Conservation (phyloP, 2,888 invertebrate species). For the Branchellion lobata region DNA sequence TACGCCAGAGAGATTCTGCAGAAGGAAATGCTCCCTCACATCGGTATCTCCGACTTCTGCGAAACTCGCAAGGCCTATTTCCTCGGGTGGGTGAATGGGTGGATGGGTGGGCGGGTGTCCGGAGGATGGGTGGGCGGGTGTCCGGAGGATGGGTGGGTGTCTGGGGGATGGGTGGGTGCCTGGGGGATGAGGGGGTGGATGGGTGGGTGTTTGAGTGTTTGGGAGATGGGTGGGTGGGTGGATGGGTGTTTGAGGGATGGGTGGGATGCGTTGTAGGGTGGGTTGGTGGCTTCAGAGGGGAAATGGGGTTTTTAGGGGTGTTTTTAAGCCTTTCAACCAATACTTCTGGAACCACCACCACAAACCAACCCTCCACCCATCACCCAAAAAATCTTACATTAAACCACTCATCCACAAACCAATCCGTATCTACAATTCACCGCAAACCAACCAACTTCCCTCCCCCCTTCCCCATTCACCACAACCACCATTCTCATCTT, state of each 20-base stretch:
- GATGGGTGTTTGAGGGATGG: background rate
- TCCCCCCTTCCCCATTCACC: no score
- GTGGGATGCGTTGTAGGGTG: background rate
- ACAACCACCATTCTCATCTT: no score
- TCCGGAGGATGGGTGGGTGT: background rate
- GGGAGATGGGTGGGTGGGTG: background rate
- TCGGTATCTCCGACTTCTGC: slow-evolving; percentile 98
- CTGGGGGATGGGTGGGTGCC: background rate
- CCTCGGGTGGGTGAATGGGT: slow-evolving; percentile 68
- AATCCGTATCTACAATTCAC: no score
- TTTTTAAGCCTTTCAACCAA: no score
- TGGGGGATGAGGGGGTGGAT: background rate
- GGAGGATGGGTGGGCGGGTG: background rate
- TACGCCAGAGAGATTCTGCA: slow-evolving; percentile 98
- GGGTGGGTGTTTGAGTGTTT: slow-evolving; percentile 19
- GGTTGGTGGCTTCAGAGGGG: no score
- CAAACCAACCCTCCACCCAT: no score
- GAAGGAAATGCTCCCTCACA: slow-evolving; percentile 99
- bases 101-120: background rate
- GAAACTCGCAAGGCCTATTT: slow-evolving; percentile 99
- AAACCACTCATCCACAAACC: no score
- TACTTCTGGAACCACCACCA: no score
- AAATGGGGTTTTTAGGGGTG: no score
- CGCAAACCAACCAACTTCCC: no score
- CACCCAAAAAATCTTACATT: no score